These are phyloP conservation scores for Seriola dumerili DNA, from an alignment of 2,113 vertebrate genomes.

Conservation along the genomic window DNA sequence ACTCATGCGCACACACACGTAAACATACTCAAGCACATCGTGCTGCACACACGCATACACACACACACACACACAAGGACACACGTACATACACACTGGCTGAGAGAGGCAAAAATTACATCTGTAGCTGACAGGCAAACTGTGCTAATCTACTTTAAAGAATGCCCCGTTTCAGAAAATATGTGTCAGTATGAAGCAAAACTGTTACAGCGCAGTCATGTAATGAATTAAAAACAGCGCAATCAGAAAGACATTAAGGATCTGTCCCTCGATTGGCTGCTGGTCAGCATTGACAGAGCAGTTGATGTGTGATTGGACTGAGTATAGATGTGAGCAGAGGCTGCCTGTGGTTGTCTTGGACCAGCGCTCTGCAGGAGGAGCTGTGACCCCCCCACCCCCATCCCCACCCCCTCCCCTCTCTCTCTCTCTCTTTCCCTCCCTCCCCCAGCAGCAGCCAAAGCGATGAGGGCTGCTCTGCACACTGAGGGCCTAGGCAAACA, in stretches of 20 bases:
- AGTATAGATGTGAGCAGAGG: constrained; percentile 59
- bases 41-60: constrained; percentile 30
- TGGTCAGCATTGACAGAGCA: constrained; percentile 50
- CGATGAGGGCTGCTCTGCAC: constrained; percentile 46
- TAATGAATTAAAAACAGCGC: constrained; percentile 72
- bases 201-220: constrained; percentile 66
- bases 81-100: constrained; percentile 30
- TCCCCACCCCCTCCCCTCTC: background rate
- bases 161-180: constrained; percentile 65
- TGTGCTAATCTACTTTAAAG: constrained; percentile 72
- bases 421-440: background rate
- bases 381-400: background rate
- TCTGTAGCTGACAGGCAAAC: constrained; percentile 73
- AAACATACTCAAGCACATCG: constrained; percentile 25
- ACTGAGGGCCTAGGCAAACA: constrained; percentile 57
- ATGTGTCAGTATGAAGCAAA: constrained; percentile 65
- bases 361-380: constrained; percentile 49
- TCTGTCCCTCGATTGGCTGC: constrained; percentile 53
- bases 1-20: constrained; percentile 30
- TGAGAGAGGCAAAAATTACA: constrained; percentile 60
- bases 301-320: constrained; percentile 58
- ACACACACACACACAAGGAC: constrained; percentile 25
- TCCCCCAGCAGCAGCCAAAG: constrained; percentile 50
- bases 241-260: constrained; percentile 63
- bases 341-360: constrained; percentile 62